Conservation (phyloP, 2,888 invertebrate genomes). For the Autographa pulchrina region DNA sequence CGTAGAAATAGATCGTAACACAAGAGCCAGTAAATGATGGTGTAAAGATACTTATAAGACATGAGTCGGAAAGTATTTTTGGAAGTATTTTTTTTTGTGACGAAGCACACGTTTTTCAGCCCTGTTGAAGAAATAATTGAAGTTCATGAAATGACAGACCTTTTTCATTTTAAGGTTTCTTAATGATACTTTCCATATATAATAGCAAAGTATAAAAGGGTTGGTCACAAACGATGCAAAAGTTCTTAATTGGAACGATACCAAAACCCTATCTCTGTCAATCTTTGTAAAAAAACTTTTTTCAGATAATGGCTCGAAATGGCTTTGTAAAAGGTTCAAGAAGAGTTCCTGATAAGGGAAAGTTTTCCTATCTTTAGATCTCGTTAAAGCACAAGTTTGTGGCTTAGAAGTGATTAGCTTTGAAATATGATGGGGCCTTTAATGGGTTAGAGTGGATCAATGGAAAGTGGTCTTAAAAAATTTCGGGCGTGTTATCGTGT, state of each 20-base stretch:
- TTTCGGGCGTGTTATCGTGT: too few species aligned
- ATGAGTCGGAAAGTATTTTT: too few species aligned
- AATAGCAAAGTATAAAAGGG: conserved; percentile 15
- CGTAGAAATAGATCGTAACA: not conserved
- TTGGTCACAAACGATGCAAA: conserved; percentile 38
- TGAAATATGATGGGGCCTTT: conserved; percentile 13
- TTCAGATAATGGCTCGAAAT: conserved; percentile 45
- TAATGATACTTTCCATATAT: not conserved
- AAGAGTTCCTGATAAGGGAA: conserved; percentile 39
- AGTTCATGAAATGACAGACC: not conserved
- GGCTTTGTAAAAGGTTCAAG: conserved; percentile 55
- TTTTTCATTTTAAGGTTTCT: not conserved
- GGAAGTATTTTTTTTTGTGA: too few species aligned
- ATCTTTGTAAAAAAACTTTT: conserved; percentile 55
- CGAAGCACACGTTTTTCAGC: too few species aligned
- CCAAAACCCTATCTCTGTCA: conserved; percentile 50
- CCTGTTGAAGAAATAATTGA: not conserved
- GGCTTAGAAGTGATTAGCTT: conserved; percentile 19
- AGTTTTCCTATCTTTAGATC: conserved; percentile 48
- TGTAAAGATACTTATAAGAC: too few species aligned
- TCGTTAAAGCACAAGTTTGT: conserved; percentile 30
- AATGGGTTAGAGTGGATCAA: not conserved
- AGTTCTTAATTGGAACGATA: conserved; percentile 56
- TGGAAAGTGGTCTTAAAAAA: not conserved
- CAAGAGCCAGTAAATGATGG: too few species aligned